A percentile compares a stretch with the other conserved stretches of the same genome.
Conservation (phyloP, 2,113 vertebrate genomes). For the Pteronura brasiliensis region DNA sequence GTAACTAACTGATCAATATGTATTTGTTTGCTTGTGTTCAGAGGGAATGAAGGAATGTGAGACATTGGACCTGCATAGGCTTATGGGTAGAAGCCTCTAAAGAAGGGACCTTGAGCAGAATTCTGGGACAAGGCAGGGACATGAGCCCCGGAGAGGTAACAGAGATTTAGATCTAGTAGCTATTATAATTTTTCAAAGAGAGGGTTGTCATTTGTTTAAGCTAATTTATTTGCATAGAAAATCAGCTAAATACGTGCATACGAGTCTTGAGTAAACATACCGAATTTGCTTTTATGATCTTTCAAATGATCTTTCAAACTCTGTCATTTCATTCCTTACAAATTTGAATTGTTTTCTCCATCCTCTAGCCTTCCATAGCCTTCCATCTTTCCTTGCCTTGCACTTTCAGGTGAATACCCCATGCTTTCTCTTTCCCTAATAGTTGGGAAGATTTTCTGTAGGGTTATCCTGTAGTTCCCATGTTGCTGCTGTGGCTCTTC, state of each 20-base stretch:
- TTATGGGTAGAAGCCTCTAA: background rate
- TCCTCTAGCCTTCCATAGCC: accelerated
- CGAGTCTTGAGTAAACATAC: background rate
- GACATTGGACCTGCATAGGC: background rate
- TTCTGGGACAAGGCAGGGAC: background rate
- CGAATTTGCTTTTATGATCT: background rate
- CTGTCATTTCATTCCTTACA: background rate
- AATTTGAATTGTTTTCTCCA: background rate
- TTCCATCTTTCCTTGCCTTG: background rate
- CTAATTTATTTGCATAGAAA: background rate
- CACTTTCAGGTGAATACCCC: background rate
- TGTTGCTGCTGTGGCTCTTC: background rate
- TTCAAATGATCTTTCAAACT: conserved; percentile 28
- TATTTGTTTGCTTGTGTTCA: conserved; percentile 36
- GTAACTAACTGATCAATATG: background rate
- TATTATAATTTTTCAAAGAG: background rate
- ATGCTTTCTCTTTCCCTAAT: background rate
- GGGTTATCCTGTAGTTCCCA: background rate
- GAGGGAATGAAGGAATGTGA: background rate
- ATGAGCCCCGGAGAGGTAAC: background rate
- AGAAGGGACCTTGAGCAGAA: background rate
- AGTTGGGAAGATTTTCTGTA: background rate
- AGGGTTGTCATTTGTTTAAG: background rate
- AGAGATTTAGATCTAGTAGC: background rate
- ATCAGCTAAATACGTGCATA: background rate